Base-by-base conservation (phyloP, 2,797 vertebrate species). In the Leucoraja ocellata region DNA sequence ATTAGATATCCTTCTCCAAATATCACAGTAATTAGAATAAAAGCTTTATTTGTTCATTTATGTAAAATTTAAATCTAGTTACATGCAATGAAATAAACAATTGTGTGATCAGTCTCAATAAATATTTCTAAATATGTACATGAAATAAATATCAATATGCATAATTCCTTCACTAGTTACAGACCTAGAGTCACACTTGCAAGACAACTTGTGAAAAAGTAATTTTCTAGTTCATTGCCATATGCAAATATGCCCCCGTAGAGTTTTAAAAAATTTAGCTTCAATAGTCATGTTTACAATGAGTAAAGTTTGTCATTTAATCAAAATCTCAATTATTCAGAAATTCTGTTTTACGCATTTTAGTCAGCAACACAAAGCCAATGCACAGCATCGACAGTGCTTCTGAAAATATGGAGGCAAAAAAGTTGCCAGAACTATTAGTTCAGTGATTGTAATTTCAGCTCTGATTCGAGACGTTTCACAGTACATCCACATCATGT, bases 1-100 rank as follows among this genome's bases (percentile, higher is more conserved):
- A 92, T 25, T 74, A 25, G 10, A 74, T 92, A 32, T 23, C 10
- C 23, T 91, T 91, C 86, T 73, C 90, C 74, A 76, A 76, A 92
- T 92, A 58, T 6, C 81, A 84, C 39, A 92, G 73, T 74, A 76
- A 92, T 76, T 92, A 4, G 28, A 92, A 39, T 54, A 28, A 76
- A 84, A 84, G 23, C 25, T 74, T 11, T 73, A 9, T 63, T 73
- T 8, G 32, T 88, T 16, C n/a, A 68, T 32, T 68, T 5, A 36
- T 46, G 80, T 54, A 76, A 28, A 76, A 28, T 80, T 76, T 58
- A 58, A 54, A 54, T 28, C 6, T 74, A 25, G 46, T 39, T 54
- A 36, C 68, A 76, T 76, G 71, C 90, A 92, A 74, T 58, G 46
- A 76, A 36, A 76, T 39, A 46, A 73, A 28, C 71, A 88, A 23